Conservation (phyloP, 2,888 invertebrate genomes). For the Drosophila eohydei region DNA sequence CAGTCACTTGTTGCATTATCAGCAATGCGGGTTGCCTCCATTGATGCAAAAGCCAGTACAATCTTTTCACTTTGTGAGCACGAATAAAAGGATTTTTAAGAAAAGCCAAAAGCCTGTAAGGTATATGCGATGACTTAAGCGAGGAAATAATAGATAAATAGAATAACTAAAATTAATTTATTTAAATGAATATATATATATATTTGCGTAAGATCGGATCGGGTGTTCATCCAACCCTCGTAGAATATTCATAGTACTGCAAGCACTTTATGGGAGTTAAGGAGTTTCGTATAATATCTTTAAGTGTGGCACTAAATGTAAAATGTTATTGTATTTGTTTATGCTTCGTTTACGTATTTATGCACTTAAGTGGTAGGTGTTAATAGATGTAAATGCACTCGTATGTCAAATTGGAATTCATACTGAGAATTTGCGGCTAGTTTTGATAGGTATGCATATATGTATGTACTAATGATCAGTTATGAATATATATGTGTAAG, state of each 20-base stretch:
- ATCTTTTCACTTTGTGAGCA: no score
- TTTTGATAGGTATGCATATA: constrained; percentile 19
- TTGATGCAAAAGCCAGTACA: no score
- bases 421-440: constrained; percentile 58
- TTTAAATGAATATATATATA: constrained; percentile 2
- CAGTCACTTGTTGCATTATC: no score
- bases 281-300: constrained; percentile 44
- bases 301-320: constrained; percentile 50
- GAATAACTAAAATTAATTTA: constrained; percentile 1
- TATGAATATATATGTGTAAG: constrained; percentile 37
- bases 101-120: background rate
- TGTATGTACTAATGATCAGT: constrained; percentile 44
- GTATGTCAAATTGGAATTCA: constrained; percentile 47
- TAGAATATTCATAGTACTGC: background rate
- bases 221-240: background rate
- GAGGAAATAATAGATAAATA: background rate
- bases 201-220: background rate
- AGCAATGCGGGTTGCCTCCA: no score
- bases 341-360: constrained; percentile 36
- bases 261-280: constrained; percentile 18
- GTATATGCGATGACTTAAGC: background rate
- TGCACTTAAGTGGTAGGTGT: constrained; percentile 40
- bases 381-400: constrained; percentile 53
- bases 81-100: background rate
- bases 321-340: constrained; percentile 6